Evolutionary conservation across 2,113 vertebrate genomes (phyloP).

Genomic region (Gnathonemus longibarbis): DNA sequence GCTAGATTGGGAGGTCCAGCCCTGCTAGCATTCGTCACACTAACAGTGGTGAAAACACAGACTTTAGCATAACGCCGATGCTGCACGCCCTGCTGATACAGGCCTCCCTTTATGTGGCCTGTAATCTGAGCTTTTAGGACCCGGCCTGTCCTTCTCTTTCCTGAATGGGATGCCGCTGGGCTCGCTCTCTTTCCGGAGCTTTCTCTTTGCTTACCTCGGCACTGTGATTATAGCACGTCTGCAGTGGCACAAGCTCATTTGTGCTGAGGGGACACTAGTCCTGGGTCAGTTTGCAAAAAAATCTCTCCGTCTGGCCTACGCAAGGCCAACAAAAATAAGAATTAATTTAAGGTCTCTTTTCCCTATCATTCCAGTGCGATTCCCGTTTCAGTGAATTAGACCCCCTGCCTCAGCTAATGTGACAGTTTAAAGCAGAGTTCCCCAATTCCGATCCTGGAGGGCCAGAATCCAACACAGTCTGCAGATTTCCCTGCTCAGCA

Average conservation of each 20-base stretch:
- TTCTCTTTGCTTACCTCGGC: slow-evolving; percentile 25
- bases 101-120: slow-evolving; percentile 23
- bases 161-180: slow-evolving; percentile 17
- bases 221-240: slow-evolving; percentile 19
- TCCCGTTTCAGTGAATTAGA: background rate
- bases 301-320: background rate
- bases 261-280: slow-evolving; percentile 25
- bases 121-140: slow-evolving; percentile 33
- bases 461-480: background rate
- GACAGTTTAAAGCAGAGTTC: background rate
- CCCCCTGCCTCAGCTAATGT: background rate
- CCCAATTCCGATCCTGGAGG: background rate
- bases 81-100: slow-evolving; percentile 28
- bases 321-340: background rate
- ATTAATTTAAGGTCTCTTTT: background rate
- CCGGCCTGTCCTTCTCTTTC: slow-evolving; percentile 18
- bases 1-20: slow-evolving; percentile 14
- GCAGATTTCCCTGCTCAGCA: background rate
- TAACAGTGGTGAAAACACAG: slow-evolving; percentile 26
- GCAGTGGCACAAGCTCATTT: slow-evolving; percentile 12
- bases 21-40: slow-evolving; percentile 26
- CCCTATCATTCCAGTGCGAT: background rate
- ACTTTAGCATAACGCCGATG: slow-evolving; percentile 26
- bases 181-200: slow-evolving; percentile 19
- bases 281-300: slow-evolving; percentile 18